phyloP scores from a whole-genome alignment of 1,140 invertebrate species.

The Episyrphus balteatus region DNA sequence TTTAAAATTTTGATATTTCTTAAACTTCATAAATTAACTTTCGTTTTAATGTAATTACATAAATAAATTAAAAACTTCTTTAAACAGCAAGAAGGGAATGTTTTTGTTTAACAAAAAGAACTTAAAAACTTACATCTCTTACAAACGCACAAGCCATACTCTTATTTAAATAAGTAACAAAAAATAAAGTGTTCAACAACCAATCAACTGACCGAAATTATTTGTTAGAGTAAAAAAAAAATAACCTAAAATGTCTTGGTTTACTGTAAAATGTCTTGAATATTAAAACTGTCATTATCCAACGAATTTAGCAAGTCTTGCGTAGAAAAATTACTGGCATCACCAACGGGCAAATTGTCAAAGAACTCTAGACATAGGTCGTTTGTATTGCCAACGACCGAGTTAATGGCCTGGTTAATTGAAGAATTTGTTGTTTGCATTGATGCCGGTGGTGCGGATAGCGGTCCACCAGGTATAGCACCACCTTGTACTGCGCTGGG shows the following conservation, averaged over 20 bases:
- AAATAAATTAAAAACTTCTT: no score
- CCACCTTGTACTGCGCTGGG: conserved; percentile 22
- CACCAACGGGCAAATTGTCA: conserved; percentile 60
- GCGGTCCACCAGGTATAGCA: conserved; percentile 16
- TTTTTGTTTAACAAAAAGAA: no score
- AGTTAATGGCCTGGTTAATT: conserved; percentile 39
- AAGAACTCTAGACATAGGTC: conserved; percentile 71
- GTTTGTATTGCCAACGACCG: conserved; percentile 46
- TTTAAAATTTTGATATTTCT: no score
- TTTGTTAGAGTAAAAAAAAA: no score
- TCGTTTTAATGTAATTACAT: no score
- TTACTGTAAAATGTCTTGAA: conserved; percentile 31
- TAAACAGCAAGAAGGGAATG: no score
- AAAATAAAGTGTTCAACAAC: no score
- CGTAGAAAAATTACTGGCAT: conserved; percentile 57
- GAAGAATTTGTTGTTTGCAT: conserved; percentile 37
- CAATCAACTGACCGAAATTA: no score
- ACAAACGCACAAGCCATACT: no score
- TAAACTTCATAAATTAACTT: no score
- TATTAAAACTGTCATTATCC: conserved; percentile 33
- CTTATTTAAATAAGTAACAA: no score
- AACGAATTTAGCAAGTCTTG: conserved; percentile 64
- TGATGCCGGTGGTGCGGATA: conserved; percentile 15
- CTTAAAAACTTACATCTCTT: no score
- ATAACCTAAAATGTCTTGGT: background rate